Evolutionary conservation across 2,888 invertebrate genomes (phyloP).

Genomic region (Cylloceria caligata): DNA sequence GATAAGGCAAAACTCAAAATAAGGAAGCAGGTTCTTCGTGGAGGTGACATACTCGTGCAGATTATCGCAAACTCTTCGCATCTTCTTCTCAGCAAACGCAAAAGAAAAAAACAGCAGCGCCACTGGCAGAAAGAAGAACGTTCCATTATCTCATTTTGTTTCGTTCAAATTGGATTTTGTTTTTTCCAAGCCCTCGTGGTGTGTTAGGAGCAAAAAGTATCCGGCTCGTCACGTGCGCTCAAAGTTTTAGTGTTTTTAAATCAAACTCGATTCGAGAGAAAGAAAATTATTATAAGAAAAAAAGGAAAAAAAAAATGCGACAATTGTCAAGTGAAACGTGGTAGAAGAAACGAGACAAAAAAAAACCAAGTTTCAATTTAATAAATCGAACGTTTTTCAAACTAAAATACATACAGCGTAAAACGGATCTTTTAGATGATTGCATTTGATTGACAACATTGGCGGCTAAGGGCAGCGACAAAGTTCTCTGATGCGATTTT

Average conservation of each 20-base stretch:
- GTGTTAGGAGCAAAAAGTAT: constrained; percentile 54
- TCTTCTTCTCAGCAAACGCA: constrained; percentile 9
- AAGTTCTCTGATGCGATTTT: constrained; percentile 88
- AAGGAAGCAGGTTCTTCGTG: constrained; percentile 21
- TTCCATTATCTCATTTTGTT: constrained; percentile 34
- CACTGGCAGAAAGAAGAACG: constrained; percentile 46
- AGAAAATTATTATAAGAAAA: constrained; percentile 3
- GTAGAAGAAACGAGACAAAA: neutral
- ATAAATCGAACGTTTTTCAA: constrained; percentile 55
- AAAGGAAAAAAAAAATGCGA: constrained; percentile 4
- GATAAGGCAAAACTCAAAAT: neutral
- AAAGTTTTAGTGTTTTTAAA: constrained; percentile 36
- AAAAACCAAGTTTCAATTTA: constrained; percentile 8
- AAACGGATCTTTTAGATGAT: constrained; percentile 84
- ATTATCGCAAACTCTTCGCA: neutral
- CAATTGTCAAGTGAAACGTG: neutral
- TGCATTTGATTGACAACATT: constrained; percentile 84
- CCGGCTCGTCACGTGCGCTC: constrained; percentile 52
- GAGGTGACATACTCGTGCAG: constrained; percentile 1
- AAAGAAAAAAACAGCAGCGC: constrained; percentile 56
- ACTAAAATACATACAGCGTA: constrained; percentile 84
- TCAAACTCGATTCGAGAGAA: constrained; percentile 32
- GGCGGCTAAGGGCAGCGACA: constrained; percentile 89
- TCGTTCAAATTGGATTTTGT: neutral
- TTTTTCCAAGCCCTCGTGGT: constrained; percentile 46